A percentile compares a stretch with the other conserved stretches of the same genome.
These are phyloP conservation scores for Halcyon badia DNA, from an alignment of 2,797 vertebrate genomes.

Conservation along the genomic window DNA sequence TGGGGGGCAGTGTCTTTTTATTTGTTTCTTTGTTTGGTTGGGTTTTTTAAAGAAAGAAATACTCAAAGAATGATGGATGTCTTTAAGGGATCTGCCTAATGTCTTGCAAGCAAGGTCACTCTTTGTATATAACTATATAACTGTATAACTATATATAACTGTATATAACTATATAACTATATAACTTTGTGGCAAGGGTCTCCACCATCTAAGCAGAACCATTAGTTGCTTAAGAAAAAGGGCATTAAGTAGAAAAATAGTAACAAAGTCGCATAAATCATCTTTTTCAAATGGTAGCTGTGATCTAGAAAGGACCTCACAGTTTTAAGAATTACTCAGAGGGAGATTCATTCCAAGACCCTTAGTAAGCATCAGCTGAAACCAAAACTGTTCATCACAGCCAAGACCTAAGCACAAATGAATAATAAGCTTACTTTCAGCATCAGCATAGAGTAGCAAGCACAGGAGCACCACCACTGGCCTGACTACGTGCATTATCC, in stretches of 20 bases:
- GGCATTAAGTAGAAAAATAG: conserved; percentile 29
- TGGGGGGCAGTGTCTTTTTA: rapidly evolving
- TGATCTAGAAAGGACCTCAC: conserved; percentile 43
- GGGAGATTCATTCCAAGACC: conserved; percentile 55
- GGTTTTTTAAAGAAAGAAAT: conserved; percentile 32
- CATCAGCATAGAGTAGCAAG: conserved; percentile 87
- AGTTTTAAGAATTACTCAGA: conserved; percentile 66
- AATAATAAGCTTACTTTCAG: conserved; percentile 90
- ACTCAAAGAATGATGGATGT: conserved; percentile 55
- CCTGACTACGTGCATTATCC: conserved; percentile 89
- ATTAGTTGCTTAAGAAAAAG: conserved; percentile 41
- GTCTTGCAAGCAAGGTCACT: conserved; percentile 76
- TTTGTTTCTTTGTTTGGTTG: conserved; percentile 23
- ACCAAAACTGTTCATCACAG: conserved; percentile 59
- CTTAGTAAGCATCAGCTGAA: conserved; percentile 57
- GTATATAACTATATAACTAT: conserved; percentile 54
- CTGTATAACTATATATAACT: too few relatives aligned
- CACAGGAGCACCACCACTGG: conserved; percentile 88
- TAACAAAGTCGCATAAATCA: conserved; percentile 64
- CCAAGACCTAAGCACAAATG: conserved; percentile 25
- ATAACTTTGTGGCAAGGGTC: conserved; percentile 56
- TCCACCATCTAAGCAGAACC: conserved; percentile 41
- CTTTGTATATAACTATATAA: conserved; percentile 62
- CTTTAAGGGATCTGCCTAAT: conserved; percentile 58
- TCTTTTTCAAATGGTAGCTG: conserved; percentile 46